Base-by-base conservation (phyloP, 2,113 vertebrate genomes). In the Otis tarda region DNA sequence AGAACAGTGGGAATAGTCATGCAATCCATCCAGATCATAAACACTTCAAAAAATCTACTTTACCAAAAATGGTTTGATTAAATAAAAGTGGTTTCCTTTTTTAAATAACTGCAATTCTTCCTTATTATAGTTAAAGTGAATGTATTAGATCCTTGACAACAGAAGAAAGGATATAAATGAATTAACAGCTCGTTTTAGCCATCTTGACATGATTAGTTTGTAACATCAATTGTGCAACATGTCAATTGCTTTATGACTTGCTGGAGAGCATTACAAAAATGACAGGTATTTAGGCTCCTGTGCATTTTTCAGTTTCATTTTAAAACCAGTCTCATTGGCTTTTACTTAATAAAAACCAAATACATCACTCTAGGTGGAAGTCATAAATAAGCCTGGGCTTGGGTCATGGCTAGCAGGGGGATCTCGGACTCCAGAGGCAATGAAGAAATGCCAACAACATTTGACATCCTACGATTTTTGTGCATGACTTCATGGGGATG, bases 391-490 rank as follows among this genome's bases (percentile, higher is more conserved):
- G 69, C 13, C 82, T 61, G 60, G 43, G 75, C 67, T 59, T 39
- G 69, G 68, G 73, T 89, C 63, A 68, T 27, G 39, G 49, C 49
- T 90, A 89, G 87, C 60, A 87, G 93, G 91, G 73, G 88, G 93
- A 86, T 93, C 70, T 61, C 87, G 55, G 68, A 79, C 69, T 95
- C 90, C 79, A 93, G 88, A 88, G 68, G 60, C 86, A 92, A 64
- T 30, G 77, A 93, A 95, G 96, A 94, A 88, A 89, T 86, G 76
- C 90, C 76, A 74, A 19, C 3, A 10, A 87, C 87, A 91, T 94
- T 83, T 97, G 94, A 97, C 93, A 96, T 95, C 82, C 74, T 70
- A 83, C 94, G 87, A 35, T 92, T 88, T 90, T 90, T 89, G 83
- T 82, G 76, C 88, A 81, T 97, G 95, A 95, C 83, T 95, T 96